Evolutionary conservation across 2,797 vertebrate species (phyloP).

Genomic region (Microtus obscurus): DNA sequence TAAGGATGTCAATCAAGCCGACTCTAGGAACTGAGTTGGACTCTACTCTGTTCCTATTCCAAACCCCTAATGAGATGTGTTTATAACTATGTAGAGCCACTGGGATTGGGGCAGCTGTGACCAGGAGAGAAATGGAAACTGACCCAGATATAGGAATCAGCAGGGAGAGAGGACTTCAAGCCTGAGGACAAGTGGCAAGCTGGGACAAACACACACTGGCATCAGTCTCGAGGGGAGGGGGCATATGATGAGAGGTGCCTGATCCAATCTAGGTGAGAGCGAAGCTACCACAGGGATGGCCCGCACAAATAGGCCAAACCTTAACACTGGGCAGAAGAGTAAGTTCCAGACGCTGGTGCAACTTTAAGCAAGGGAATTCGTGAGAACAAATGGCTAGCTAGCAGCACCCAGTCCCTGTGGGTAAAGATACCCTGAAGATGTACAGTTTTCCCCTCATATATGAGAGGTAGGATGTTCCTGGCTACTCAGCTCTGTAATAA

Average conservation of each 20-base stretch:
- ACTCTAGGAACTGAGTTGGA: background rate
- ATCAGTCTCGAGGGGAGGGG: background rate
- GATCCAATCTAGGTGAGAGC: background rate
- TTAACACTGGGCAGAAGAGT: background rate
- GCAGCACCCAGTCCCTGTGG: background rate
- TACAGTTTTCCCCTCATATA: background rate
- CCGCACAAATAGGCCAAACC: background rate
- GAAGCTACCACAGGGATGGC: background rate
- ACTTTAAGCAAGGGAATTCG: background rate
- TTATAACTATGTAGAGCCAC: background rate
- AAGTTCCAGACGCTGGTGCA: conserved; percentile 37
- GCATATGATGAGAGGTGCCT: background rate
- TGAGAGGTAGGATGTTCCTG: background rate
- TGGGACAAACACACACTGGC: background rate
- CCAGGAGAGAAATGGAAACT: background rate
- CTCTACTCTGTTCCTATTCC: conserved; percentile 14
- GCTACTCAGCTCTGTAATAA: background rate
- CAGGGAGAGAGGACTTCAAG: background rate
- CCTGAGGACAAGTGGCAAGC: background rate
- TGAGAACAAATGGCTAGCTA: background rate
- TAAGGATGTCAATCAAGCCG: conserved; percentile 9
- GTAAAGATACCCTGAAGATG: background rate
- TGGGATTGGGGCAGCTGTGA: background rate
- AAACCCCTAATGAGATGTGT: conserved; percentile 25
- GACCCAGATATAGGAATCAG: background rate